A percentile compares a stretch with the other conserved stretches of the same genome.
These are phyloP conservation scores for Leptobrachium leishanense DNA, from an alignment of 2,113 vertebrate genomes.

Conservation along the genomic window DNA sequence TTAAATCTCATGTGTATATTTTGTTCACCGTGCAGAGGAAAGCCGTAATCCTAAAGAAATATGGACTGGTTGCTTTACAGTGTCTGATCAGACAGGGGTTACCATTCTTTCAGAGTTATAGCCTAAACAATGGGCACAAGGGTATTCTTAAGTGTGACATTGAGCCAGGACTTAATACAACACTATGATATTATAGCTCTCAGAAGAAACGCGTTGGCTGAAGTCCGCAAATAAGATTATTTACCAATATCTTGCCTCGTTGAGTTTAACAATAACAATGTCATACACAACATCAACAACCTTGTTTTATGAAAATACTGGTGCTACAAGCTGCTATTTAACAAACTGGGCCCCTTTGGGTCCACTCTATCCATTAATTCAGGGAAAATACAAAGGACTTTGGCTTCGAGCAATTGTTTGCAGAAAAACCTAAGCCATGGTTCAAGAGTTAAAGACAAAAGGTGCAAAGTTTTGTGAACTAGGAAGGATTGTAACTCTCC, in stretches of 20 bases:
- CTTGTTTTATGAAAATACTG: no score
- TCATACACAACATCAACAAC: no score
- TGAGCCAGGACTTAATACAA: neutral
- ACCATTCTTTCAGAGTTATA: slow-evolving; percentile 18
- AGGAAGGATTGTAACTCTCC: no score
- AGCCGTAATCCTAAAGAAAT: slow-evolving; percentile 9
- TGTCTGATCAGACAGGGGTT: neutral
- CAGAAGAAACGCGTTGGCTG: neutral
- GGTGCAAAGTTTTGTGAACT: no score
- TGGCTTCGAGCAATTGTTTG: no score
- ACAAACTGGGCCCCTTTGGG: neutral
- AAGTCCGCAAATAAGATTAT: neutral
- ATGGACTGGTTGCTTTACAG: neutral
- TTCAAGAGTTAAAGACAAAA: no score
- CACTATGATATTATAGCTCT: neutral
- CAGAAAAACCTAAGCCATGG: no score
- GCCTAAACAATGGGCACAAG: neutral
- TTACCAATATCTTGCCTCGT: neutral
- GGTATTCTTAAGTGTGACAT: slow-evolving; percentile 13
- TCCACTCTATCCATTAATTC: no score
- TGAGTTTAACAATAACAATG: no score
- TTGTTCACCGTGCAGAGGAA: neutral
- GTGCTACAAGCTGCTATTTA: neutral
- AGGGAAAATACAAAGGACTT: no score
- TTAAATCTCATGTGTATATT: neutral